Evolutionary conservation across 2,888 invertebrate species (phyloP).

Genomic region (Gymnoscelis rufifasciata): DNA sequence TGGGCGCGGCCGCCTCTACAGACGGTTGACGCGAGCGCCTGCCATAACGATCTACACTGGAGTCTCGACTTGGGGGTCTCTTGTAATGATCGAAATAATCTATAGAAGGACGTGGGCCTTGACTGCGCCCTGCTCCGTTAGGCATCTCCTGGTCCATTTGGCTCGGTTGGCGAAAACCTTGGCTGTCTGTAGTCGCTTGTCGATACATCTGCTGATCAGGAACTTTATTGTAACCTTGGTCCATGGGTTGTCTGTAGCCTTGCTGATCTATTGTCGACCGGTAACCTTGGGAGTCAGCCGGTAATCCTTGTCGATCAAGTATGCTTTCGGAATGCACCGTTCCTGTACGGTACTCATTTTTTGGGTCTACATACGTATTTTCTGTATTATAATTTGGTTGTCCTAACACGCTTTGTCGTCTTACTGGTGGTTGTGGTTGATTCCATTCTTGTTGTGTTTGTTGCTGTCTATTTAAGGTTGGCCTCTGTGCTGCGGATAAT

Average conservation of each 20-base stretch:
- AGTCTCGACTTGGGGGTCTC: constrained; percentile 91
- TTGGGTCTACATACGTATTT: constrained; percentile 51
- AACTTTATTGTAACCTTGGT: constrained; percentile 68
- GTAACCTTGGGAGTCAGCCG: constrained; percentile 49
- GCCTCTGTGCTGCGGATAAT: constrained; percentile 53
- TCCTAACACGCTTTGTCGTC: constrained; percentile 64
- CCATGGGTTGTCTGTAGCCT: constrained; percentile 51
- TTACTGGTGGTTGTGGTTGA: constrained; percentile 43
- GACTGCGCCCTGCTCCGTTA: constrained; percentile 52
- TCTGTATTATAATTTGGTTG: constrained; percentile 57
- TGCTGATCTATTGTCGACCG: constrained; percentile 50
- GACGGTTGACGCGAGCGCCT: constrained; percentile 89
- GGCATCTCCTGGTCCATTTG: constrained; percentile 63
- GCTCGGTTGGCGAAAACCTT: constrained; percentile 40
- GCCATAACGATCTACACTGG: constrained; percentile 89
- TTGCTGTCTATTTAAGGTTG: constrained; percentile 38
- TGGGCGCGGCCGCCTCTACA: constrained; percentile 81
- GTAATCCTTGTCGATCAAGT: constrained; percentile 40
- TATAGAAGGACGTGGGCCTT: constrained; percentile 81
- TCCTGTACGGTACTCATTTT: constrained; percentile 60
- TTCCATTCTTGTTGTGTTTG: constrained; percentile 60
- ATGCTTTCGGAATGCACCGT: constrained; percentile 63
- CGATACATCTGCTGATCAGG: constrained; percentile 48
- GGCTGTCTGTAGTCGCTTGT: constrained; percentile 35
- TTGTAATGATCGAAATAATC: constrained; percentile 97